Conservation (phyloP, 2,797 vertebrate genomes). For the Pempheris klunzingeri region DNA sequence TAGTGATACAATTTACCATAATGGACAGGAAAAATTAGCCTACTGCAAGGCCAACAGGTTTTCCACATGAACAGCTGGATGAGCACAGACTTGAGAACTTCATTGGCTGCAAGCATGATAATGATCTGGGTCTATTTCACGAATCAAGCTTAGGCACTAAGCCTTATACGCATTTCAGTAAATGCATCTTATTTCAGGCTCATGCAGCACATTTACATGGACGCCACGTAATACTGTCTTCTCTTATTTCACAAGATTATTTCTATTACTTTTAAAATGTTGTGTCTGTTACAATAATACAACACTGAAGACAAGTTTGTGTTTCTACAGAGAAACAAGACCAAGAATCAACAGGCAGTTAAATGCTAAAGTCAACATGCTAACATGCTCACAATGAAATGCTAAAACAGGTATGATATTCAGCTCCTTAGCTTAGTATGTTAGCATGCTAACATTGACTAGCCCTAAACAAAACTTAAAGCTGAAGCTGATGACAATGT, state of each 20-base stretch:
- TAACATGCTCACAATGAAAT: background rate
- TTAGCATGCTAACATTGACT: background rate
- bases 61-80: slow-evolving; percentile 53
- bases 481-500: background rate
- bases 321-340: background rate
- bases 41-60: slow-evolving; percentile 42
- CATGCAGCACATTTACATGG: background rate
- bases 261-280: background rate
- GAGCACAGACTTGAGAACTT: slow-evolving; percentile 33
- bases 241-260: background rate
- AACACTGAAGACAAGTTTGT: background rate
- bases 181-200: slow-evolving; percentile 1
- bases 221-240: background rate
- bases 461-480: background rate
- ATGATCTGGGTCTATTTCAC: slow-evolving; percentile 17
- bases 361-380: background rate
- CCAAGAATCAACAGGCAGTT: background rate
- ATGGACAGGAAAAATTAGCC: slow-evolving; percentile 35
- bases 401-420: background rate
- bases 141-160: background rate
- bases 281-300: background rate
- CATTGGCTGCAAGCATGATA: slow-evolving; percentile 25
- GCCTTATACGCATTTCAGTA: background rate
- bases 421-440: background rate
- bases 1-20: slow-evolving; percentile 56